Evolutionary conservation across 92 coral and sea anemone species (phyloP).

Genomic region (Zoanthus sansibaricus): DNA sequence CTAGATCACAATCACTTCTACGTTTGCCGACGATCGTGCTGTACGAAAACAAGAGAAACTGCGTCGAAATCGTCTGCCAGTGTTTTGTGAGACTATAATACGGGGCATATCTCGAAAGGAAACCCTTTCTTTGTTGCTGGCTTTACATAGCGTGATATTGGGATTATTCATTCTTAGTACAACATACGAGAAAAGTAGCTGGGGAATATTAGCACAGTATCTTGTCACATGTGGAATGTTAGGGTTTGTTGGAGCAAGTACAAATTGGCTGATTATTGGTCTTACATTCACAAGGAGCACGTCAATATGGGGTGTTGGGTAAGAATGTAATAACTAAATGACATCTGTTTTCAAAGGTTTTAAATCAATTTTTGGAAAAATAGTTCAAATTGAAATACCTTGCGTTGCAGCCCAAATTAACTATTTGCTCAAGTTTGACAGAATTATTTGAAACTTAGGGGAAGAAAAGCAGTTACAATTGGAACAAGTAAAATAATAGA

Average conservation of each 20-base stretch:
- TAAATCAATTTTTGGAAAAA: not conserved
- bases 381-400: not conserved
- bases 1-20: slow-evolving; percentile 69
- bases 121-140: slow-evolving; percentile 64
- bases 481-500: too few species aligned
- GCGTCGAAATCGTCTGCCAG: slow-evolving; percentile 76
- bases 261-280: slow-evolving; percentile 74
- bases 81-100: slow-evolving; percentile 61
- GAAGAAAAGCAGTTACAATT: too few species aligned
- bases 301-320: slow-evolving; percentile 85
- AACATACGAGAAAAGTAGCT: slow-evolving; percentile 30
- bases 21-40: slow-evolving; percentile 52
- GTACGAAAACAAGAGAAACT: slow-evolving; percentile 61
- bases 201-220: slow-evolving; percentile 69
- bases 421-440: too few species aligned
- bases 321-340: not conserved
- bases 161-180: slow-evolving; percentile 72
- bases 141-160: slow-evolving; percentile 71
- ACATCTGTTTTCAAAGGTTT: too few species aligned
- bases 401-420: not conserved
- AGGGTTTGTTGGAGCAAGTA: slow-evolving; percentile 80
- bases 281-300: slow-evolving; percentile 68
- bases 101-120: slow-evolving; percentile 72
- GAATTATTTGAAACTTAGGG: too few species aligned
- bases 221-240: slow-evolving; percentile 84